phyloP scores from a whole-genome alignment of 2,888 invertebrate genomes.

The Ophion ventricosus region DNA sequence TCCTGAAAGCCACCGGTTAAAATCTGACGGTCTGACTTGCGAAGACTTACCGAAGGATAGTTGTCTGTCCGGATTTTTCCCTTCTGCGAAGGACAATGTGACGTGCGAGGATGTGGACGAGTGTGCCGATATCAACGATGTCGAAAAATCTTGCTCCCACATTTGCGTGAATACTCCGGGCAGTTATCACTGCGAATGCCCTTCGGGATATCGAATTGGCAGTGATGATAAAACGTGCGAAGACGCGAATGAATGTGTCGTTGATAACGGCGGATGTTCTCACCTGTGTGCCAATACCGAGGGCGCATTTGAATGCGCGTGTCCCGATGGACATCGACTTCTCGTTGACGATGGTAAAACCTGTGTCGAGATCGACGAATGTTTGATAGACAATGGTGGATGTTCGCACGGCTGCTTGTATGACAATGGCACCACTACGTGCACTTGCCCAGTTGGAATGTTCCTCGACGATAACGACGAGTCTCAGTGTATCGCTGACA shows the following conservation, averaged over 20 bases:
- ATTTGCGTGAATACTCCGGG: constrained; percentile 87
- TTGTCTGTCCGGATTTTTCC: constrained; percentile 82
- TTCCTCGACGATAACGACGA: constrained; percentile 77
- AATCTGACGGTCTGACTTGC: constrained; percentile 77
- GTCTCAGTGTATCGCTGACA: constrained; percentile 80
- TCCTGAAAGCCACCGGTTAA: constrained; percentile 80
- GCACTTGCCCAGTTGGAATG: constrained; percentile 83
- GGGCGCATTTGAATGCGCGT: constrained; percentile 81
- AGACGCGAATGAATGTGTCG: constrained; percentile 81
- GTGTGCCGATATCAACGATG: constrained; percentile 80
- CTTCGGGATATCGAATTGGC: constrained; percentile 83
- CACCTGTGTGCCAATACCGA: constrained; percentile 80
- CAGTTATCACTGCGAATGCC: constrained; percentile 86
- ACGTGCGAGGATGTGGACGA: constrained; percentile 84
- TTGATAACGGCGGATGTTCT: constrained; percentile 86
- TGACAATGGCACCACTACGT: constrained; percentile 83
- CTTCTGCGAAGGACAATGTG: constrained; percentile 66
- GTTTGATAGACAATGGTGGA: constrained; percentile 83
- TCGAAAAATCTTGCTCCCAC: constrained; percentile 77
- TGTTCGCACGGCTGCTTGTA: constrained; percentile 86
- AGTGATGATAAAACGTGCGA: constrained; percentile 76
- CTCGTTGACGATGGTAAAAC: constrained; percentile 80
- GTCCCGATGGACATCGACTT: constrained; percentile 83
- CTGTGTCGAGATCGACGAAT: constrained; percentile 85
- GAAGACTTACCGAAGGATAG: constrained; percentile 55